phyloP scores from a whole-genome alignment of 2,888 invertebrate species.

The Poecilobothrus nobilitatus region DNA sequence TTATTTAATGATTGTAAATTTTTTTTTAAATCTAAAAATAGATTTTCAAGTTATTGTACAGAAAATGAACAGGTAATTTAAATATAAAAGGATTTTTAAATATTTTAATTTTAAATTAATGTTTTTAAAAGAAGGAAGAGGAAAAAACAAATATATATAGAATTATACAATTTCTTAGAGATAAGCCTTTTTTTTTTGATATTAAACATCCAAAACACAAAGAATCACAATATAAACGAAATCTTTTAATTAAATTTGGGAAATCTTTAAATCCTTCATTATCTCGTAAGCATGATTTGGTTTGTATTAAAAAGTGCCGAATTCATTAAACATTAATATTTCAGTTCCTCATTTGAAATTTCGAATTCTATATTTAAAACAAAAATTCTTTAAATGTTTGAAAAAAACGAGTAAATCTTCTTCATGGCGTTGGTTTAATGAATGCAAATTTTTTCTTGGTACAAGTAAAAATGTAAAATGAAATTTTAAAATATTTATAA shows the following conservation, averaged over 20 bases:
- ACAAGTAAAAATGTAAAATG: too few species aligned
- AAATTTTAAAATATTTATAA: too few species aligned
- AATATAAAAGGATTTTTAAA: too few species aligned
- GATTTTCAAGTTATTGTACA: too few species aligned
- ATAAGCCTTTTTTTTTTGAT: not conserved
- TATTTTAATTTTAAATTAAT: too few species aligned
- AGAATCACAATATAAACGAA: not conserved
- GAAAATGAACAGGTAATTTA: too few species aligned
- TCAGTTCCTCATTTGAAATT: not conserved
- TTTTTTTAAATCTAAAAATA: not conserved
- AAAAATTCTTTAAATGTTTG: not conserved
- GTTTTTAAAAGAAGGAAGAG: too few species aligned
- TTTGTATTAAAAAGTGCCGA: too few species aligned
- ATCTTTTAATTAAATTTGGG: not conserved
- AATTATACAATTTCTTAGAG: not conserved
- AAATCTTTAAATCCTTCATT: not conserved
- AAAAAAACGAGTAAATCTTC: not conserved
- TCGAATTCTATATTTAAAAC: not conserved
- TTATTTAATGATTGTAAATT: not conserved
- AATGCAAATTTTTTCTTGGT: not conserved
- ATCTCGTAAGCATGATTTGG: not conserved
- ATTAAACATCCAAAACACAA: not conserved
- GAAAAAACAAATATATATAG: not conserved
- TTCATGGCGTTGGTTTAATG: not conserved
- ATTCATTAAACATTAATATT: too few species aligned